Evolutionary conservation across 2,888 invertebrate genomes (phyloP), one percentile per base, ranked within the genome.

Genomic region (Thecocarcelia acutangulata): DNA sequence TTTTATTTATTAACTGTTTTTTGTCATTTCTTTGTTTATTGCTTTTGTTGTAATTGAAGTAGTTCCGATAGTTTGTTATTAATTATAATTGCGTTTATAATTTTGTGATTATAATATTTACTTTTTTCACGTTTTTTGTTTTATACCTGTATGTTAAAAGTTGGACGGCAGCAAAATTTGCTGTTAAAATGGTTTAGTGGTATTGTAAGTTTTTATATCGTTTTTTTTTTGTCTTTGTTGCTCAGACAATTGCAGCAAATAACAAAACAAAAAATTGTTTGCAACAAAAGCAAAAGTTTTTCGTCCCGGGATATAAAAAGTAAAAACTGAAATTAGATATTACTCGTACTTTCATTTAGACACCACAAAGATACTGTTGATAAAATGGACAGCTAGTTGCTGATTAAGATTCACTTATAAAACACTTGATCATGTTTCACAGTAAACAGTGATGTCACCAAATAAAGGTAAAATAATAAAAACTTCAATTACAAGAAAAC

Each of bases 291-390:
- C 68, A 76, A 76, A 69, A 69, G 54, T 76, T 76, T 76, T 42
- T 46, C 46, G 44, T 50, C 33, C 19, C 50, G 42, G 24, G 44
- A 24, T 17, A 33, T 52, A 54, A 54, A 42, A 56, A 24, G 28
- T 9, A 63, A 73, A 54, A 46, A 63, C 19, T 73, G 12, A 46
- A 69, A 61, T 37, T 59, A 42, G 70, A 69, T 58, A 72, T 75
- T 61, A 72, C n/a, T n/a, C n/a, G n/a, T n/a, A n/a, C 61, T 76
- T 80, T 80, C 52, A 59, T 70, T 76, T 72, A 61, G 61, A 46
- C 15, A 46, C 40, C 76, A 69, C 40, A 37, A 19, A 40, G 17
- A 52, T 37, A 33, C 13, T 15, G 52, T 50, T 37, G 44, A 59
- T 63, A 54, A 44, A 37, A 46, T 15, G 44, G 17, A 12, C 37